Conservation (phyloP, 30 jellyfish, hydroid and myxozoan genomes). For the Turritopsis dohrnii region DNA sequence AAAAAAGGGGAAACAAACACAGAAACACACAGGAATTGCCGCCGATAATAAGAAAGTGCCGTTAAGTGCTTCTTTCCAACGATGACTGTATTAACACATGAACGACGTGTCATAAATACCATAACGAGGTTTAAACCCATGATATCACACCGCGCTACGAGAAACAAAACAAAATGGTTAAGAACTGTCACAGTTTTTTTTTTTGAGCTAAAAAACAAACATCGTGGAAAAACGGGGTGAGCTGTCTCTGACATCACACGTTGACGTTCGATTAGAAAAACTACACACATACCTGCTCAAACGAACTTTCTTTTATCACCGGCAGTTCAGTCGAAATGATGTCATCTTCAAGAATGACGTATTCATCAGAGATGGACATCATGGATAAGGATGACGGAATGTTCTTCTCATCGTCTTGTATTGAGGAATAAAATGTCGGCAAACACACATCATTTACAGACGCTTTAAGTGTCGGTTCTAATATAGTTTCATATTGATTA, state of each 20-base stretch:
- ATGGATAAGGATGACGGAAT: not conserved
- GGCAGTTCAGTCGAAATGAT: not conserved
- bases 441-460: not conserved
- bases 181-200: too few relatives aligned
- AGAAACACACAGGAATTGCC: too few relatives aligned
- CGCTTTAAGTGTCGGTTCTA: not conserved
- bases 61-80: not conserved
- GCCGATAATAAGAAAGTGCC: not conserved
- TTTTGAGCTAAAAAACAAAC: too few relatives aligned
- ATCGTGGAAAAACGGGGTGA: too few relatives aligned
- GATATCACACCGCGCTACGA: not conserved
- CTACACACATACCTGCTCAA: not conserved
- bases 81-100: not conserved
- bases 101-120: not conserved
- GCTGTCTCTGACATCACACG: too few relatives aligned
- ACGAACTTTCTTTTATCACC: not conserved
- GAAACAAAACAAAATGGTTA: not conserved
- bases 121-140: not conserved
- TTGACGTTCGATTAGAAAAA: too few relatives aligned
- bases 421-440: not conserved
- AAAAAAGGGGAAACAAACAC: too few relatives aligned
- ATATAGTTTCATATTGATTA: not conserved
- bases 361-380: not conserved
- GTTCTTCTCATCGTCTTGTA: not conserved
- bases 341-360: not conserved